These are phyloP conservation scores for Melitaea cinxia DNA, from an alignment of 1,140 invertebrate species.

Conservation along the genomic window DNA sequence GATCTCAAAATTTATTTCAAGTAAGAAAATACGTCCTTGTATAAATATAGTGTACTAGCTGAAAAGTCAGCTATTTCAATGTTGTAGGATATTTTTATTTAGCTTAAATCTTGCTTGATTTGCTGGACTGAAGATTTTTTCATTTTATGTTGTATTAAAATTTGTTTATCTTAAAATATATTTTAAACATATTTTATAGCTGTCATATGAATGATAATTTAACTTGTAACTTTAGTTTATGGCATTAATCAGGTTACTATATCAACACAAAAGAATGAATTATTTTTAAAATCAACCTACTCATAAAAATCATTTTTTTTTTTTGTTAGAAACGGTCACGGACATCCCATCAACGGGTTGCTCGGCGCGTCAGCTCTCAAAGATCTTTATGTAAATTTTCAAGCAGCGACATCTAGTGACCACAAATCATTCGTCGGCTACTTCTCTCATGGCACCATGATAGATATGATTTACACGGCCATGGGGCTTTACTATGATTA, in stretches of 20 bases:
- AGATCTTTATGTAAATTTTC: constrained; percentile 43
- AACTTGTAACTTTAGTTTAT: too few relatives aligned
- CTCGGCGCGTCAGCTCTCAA: constrained; percentile 37
- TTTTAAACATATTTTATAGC: too few relatives aligned
- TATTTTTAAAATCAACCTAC: neutral
- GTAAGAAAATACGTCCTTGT: neutral
- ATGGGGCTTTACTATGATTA: constrained; percentile 39
- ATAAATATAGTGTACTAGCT: neutral
- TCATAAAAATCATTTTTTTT: neutral
- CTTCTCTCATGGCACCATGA: constrained; percentile 46
- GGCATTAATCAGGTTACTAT: too few relatives aligned
- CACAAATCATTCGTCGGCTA: constrained; percentile 33
- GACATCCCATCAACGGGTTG: constrained; percentile 32
- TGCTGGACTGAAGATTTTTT: too few relatives aligned
- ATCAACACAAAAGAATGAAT: too few relatives aligned
- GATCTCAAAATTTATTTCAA: constrained; percentile 17
- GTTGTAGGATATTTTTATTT: too few relatives aligned
- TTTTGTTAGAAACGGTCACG: constrained; percentile 40
- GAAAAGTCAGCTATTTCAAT: too few relatives aligned
- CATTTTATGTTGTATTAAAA: too few relatives aligned
- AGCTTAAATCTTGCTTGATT: too few relatives aligned
- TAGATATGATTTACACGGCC: constrained; percentile 45
- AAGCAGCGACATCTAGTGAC: constrained; percentile 3
- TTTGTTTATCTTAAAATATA: too few relatives aligned
- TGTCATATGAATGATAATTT: too few relatives aligned